These are phyloP conservation scores for Oenanthe oenanthe DNA, from an alignment of 2,113 vertebrate genomes.

Conservation along the genomic window DNA sequence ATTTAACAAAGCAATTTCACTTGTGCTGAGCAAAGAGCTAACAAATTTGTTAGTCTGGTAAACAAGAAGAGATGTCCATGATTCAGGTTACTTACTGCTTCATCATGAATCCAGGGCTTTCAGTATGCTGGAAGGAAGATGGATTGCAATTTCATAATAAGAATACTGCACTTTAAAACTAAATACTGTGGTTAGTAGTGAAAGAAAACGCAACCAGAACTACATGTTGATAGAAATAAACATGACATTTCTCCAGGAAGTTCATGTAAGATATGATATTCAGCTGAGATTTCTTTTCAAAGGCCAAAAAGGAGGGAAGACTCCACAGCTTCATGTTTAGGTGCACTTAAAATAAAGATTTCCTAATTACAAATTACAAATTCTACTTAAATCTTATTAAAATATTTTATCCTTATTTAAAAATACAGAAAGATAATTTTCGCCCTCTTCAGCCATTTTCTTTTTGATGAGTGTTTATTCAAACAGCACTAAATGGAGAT, in stretches of 20 bases:
- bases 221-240: not conserved
- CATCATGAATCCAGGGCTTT: conserved; percentile 20
- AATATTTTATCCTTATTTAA: not conserved
- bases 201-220: not conserved
- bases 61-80: conserved; percentile 61
- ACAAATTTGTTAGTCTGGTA: conserved; percentile 62
- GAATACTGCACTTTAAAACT: not conserved
- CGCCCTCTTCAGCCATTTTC: not conserved
- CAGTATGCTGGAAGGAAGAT: not conserved
- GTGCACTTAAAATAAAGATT: not conserved
- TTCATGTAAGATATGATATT: not conserved
- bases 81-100: conserved; percentile 38
- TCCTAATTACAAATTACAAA: not conserved
- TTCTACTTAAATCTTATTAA: not conserved
- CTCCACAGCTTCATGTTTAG: not conserved
- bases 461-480: not conserved
- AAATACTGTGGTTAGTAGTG: not conserved
- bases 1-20: conserved; percentile 47
- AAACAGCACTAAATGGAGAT: not conserved
- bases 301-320: not conserved
- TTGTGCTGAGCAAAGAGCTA: conserved; percentile 14
- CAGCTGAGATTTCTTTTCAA: not conserved
- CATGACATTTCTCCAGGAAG: not conserved
- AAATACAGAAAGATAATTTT: not conserved
- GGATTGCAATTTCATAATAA: not conserved